phyloP scores from a whole-genome alignment of 2,113 vertebrate genomes.

The Hippocampus mohnikei region DNA sequence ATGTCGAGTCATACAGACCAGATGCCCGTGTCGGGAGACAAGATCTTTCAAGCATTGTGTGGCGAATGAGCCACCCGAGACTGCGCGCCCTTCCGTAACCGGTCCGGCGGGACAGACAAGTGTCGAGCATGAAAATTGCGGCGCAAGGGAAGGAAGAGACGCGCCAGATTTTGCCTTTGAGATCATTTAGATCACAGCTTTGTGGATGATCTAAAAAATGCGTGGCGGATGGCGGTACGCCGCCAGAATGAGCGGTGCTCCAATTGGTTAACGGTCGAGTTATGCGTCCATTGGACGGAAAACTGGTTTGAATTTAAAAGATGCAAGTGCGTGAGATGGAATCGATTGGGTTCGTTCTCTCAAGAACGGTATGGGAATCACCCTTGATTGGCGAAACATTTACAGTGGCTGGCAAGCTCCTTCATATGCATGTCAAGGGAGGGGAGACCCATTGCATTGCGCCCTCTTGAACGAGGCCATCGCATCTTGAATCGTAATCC shows the following conservation, averaged over 20 bases:
- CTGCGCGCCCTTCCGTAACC: constrained; percentile 9
- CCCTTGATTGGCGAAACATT: too few species aligned
- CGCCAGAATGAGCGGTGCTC: background rate
- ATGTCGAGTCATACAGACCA: background rate
- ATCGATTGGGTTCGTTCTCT: too few species aligned
- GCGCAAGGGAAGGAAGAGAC: constrained; percentile 13
- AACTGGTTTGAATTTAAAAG: too few species aligned
- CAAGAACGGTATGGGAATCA: too few species aligned
- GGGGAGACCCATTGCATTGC: too few species aligned
- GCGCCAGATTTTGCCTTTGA: background rate
- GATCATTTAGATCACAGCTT: background rate
- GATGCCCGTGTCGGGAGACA: constrained; percentile 1
- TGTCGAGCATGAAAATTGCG: background rate
- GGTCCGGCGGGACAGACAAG: constrained; percentile 47
- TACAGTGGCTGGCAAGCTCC: too few species aligned
- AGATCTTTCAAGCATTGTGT: background rate
- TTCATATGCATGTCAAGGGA: too few species aligned
- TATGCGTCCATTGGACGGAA: too few species aligned
- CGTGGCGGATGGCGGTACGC: background rate
- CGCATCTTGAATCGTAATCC: too few species aligned
- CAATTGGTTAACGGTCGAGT: background rate
- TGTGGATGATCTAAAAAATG: too few species aligned
- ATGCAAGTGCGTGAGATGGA: too few species aligned
- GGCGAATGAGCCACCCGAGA: constrained; percentile 10
- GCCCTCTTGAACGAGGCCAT: too few species aligned